These are phyloP conservation scores for Chrysopilus asiliformis DNA, from an alignment of 2,888 invertebrate species.

Conservation along the genomic window DNA sequence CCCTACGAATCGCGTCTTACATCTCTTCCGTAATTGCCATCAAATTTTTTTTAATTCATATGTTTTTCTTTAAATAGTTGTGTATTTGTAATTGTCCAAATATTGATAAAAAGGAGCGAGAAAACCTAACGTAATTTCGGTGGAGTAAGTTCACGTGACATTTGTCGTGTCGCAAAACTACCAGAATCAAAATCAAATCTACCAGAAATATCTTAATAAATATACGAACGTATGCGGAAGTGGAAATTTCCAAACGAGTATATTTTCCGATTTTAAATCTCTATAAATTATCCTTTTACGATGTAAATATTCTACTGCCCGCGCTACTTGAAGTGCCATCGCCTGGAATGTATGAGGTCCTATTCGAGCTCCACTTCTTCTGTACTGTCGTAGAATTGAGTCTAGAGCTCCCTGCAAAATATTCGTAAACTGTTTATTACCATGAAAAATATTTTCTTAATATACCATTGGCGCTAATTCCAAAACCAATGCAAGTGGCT, in stretches of 20 bases:
- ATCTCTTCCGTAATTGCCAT: too few relatives aligned
- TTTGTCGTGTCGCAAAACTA: too few relatives aligned
- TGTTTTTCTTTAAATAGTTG: too few relatives aligned
- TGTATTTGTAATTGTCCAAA: too few relatives aligned
- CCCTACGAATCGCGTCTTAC: too few relatives aligned
- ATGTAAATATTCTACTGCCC: slow-evolving; percentile 92
- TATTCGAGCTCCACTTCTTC: slow-evolving; percentile 70
- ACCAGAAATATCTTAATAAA: background rate
- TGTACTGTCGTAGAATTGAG: slow-evolving; percentile 67
- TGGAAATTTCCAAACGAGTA: slow-evolving; percentile 95
- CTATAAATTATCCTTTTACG: slow-evolving; percentile 81
- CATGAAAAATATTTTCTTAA: background rate
- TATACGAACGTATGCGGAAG: slow-evolving; percentile 41
- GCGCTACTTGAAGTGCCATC: slow-evolving; percentile 77
- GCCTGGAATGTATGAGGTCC: slow-evolving; percentile 70
- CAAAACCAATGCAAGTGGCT: slow-evolving; percentile 77
- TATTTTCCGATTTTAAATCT: slow-evolving; percentile 79
- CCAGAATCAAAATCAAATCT: background rate
- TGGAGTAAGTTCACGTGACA: background rate
- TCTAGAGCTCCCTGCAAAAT: slow-evolving; percentile 83
- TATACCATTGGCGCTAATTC: slow-evolving; percentile 67
- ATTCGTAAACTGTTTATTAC: too few relatives aligned
- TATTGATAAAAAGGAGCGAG: too few relatives aligned
- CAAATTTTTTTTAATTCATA: too few relatives aligned
- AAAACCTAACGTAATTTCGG: too few relatives aligned